Evolutionary conservation across 2,888 invertebrate species (phyloP).

Genomic region (Orchesella flavescens): DNA sequence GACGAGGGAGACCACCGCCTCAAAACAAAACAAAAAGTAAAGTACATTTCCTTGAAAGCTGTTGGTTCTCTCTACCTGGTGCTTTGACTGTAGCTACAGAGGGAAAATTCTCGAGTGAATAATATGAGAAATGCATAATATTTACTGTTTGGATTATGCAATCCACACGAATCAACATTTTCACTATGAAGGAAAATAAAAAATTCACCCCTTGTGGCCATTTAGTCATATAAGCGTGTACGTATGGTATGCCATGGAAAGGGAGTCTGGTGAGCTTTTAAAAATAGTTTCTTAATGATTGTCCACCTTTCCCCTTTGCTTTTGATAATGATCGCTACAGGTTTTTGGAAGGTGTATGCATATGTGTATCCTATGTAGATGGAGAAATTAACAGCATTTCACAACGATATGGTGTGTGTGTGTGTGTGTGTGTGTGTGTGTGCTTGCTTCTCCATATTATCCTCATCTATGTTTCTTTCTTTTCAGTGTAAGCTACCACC

Average conservation of each 20-base stretch:
- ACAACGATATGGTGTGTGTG: constrained; percentile 43
- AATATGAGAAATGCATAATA: neutral
- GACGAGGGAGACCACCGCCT: no score
- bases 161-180: neutral
- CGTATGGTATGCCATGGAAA: no score
- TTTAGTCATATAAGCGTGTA: no score
- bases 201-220: no score
- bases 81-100: neutral
- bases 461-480: no score
- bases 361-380: neutral
- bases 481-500: neutral
- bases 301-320: neutral
- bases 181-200: no score
- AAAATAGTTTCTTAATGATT: no score
- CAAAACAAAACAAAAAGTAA: no score
- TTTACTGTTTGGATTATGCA: neutral
- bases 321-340: constrained; percentile 63
- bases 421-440: no score
- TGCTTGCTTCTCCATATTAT: no score
- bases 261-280: no score
- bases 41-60: neutral
- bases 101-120: no score
- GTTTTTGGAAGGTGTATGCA: constrained; percentile 44
- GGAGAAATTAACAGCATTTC: neutral
- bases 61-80: neutral